Conservation (phyloP, 2,797 vertebrate genomes). For the Sphenopsis melanotis region DNA sequence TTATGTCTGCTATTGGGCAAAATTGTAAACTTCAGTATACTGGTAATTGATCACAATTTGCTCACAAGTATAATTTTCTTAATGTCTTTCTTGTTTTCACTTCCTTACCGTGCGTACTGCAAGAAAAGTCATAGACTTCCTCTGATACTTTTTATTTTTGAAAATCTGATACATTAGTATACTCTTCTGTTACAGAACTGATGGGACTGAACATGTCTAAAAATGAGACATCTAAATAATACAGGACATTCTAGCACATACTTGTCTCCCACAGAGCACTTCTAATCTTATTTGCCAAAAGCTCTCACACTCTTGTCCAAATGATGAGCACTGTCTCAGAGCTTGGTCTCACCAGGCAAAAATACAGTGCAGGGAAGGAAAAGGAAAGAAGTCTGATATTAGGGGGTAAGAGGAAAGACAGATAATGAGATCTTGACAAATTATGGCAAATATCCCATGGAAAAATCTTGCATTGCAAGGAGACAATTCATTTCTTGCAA, state of each 20-base stretch:
- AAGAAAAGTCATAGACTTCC: background rate
- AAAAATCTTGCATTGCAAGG: background rate
- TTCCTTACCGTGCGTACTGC: background rate
- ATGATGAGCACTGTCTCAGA: background rate
- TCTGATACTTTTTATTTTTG: background rate
- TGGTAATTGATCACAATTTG: background rate
- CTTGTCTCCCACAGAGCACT: background rate
- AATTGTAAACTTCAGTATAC: background rate
- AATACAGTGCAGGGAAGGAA: background rate
- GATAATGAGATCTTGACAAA: background rate
- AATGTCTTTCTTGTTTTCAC: background rate
- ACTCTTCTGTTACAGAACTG: background rate
- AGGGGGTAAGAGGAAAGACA: background rate
- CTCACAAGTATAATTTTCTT: background rate
- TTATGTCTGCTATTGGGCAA: background rate
- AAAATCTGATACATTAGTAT: background rate
- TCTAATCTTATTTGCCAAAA: slow-evolving; percentile 9
- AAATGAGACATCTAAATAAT: background rate
- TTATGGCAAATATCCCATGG: background rate
- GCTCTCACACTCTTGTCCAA: background rate
- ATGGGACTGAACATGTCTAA: background rate
- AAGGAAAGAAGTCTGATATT: background rate
- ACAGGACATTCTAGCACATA: background rate
- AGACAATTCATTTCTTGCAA: background rate
- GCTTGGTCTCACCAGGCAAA: background rate